Evolutionary conservation across 2,888 invertebrate genomes (phyloP).

Genomic region (Pachliopta kotzebuea): DNA sequence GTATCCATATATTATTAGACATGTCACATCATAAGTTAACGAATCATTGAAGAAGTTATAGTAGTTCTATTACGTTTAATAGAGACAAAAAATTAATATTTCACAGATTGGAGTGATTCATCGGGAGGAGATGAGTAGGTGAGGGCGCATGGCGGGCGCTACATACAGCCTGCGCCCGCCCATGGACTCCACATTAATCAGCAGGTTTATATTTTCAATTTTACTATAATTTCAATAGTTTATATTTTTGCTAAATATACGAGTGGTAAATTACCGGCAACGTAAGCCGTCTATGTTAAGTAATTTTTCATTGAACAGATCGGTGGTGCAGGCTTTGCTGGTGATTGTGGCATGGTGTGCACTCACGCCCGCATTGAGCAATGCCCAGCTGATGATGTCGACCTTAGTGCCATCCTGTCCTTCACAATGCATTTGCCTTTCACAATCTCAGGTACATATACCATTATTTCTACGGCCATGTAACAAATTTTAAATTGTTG

Average conservation of each 20-base stretch:
- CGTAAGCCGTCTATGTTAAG: no score
- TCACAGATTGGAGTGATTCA: slow-evolving; percentile 53
- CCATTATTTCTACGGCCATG: no score
- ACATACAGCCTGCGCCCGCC: slow-evolving; percentile 71
- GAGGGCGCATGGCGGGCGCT: slow-evolving; percentile 75
- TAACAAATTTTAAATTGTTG: no score
- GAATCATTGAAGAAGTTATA: no score
- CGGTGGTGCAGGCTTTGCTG: slow-evolving; percentile 67
- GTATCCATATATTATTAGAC: no score
- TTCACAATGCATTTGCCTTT: slow-evolving; percentile 91
- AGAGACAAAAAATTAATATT: slow-evolving; percentile 31
- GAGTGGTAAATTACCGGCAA: no score
- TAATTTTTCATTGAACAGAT: slow-evolving; percentile 41
- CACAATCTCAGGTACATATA: slow-evolving; percentile 88
- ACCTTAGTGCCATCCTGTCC: slow-evolving; percentile 85
- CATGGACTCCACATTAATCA: slow-evolving; percentile 65
- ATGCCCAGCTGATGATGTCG: slow-evolving; percentile 57
- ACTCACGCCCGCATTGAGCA: slow-evolving; percentile 49
- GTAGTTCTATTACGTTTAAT: no score
- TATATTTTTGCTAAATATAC: no score
- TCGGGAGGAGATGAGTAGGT: slow-evolving; percentile 66
- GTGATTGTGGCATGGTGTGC: slow-evolving; percentile 50
- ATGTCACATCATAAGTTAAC: no score
- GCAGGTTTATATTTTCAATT: slow-evolving; percentile 50
- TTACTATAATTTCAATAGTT: no score